Conservation (phyloP, 2,888 invertebrate species). For the Melinaea menophilus region DNA sequence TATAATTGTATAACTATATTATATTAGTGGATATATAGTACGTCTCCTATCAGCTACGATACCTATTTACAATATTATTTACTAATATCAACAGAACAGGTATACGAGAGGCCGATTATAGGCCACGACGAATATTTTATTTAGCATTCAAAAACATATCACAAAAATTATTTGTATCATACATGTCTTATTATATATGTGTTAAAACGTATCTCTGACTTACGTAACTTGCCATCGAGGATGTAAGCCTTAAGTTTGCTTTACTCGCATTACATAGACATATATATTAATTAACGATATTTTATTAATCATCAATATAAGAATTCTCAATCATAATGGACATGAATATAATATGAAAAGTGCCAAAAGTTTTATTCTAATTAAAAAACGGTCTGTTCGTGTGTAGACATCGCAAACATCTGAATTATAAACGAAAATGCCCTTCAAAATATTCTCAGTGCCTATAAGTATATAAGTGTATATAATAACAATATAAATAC, state of each 20-base stretch:
- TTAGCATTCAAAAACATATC: conserved; percentile 11
- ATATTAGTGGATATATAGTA: conserved; percentile 70
- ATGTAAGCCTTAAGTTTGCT: too few species aligned
- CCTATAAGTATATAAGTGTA: conserved; percentile 51
- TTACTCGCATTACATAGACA: too few species aligned
- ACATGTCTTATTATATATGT: neutral
- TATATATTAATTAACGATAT: too few species aligned
- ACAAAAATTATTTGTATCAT: neutral
- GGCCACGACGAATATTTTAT: conserved; percentile 50
- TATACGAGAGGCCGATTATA: conserved; percentile 44
- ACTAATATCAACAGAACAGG: conserved; percentile 53
- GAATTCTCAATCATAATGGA: too few species aligned
- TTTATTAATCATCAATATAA: too few species aligned
- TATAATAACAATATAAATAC: conserved; percentile 48
- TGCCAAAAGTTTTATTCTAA: too few species aligned
- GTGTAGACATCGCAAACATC: neutral
- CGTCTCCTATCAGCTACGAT: conserved; percentile 62
- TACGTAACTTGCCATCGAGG: too few species aligned
- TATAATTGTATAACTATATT: conserved; percentile 71
- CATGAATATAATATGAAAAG: too few species aligned
- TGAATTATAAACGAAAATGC: conserved; percentile 14
- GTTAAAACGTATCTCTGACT: too few species aligned
- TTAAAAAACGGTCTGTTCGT: too few species aligned
- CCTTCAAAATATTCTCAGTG: conserved; percentile 38
- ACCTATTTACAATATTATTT: conserved; percentile 60